A percentile compares a stretch with the other conserved stretches of the same genome.
phyloP scores from a whole-genome alignment of 2,888 invertebrate species.

The Tigriopus californicus region DNA sequence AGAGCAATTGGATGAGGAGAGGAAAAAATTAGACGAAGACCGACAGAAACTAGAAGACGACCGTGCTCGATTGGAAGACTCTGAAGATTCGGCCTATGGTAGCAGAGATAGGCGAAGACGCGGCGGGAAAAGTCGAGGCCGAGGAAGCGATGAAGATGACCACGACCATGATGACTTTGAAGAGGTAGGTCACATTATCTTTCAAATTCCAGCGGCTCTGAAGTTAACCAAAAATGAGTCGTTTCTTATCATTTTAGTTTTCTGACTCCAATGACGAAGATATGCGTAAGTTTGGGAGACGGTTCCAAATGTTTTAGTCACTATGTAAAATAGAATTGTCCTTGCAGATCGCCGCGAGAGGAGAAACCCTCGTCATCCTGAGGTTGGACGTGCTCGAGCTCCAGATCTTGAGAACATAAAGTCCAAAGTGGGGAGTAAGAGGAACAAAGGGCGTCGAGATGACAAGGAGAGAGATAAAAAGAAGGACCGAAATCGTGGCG shows the following conservation, averaged over 20 bases:
- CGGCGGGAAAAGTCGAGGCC: too few relatives aligned
- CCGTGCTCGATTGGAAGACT: neutral
- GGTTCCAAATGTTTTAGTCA: neutral
- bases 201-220: too few relatives aligned
- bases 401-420: slow-evolving; percentile 2
- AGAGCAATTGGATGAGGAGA: neutral
- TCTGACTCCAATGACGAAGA: neutral
- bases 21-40: neutral
- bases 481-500: too few relatives aligned
- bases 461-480: neutral
- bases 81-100: neutral
- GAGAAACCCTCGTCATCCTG: slow-evolving; percentile 4
- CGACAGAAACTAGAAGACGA: neutral
- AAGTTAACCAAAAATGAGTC: neutral
- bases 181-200: too few relatives aligned
- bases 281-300: neutral
- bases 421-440: slow-evolving; percentile 1
- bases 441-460: neutral
- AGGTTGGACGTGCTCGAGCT: neutral
- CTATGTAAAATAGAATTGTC: neutral
- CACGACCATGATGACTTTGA: too few relatives aligned
- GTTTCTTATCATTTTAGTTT: neutral
- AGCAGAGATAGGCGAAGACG: neutral
- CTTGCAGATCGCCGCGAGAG: neutral
- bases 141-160: too few relatives aligned